Evolutionary conservation across 1,140 invertebrate species (phyloP), one percentile per base, ranked within the genome.

Genomic region (Diplogasteroides magnus): DNA sequence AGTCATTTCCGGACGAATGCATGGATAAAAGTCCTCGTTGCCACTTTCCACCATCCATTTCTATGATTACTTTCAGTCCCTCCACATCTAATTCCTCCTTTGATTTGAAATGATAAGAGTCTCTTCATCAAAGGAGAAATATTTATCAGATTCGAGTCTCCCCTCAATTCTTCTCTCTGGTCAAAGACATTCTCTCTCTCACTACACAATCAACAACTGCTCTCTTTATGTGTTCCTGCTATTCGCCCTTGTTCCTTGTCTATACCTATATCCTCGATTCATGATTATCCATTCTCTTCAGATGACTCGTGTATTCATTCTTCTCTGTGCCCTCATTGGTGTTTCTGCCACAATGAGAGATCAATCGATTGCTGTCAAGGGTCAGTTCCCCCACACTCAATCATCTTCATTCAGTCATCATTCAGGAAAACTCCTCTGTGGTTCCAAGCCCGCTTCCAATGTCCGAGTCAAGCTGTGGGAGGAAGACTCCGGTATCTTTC

Each of bases 401-500:
- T 63, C 13, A 19, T 63, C 26, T 48, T 19, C 56, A 23, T 15
- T 48, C 37, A 48, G 19, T 48, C 19, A 48, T 48, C 37, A 55
- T 31, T 19, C 32, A 68, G 58, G 78, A 6, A 68, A 69, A 26
- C 66, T 81, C 14, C 15, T 79, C 1, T 81, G 79, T 71, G 79
- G 81, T n/a, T 23, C 61, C n/a, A 77, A 76, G 31, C 79, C 79
- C 31, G 80, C 81, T 25, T 63, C 60, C 1, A 69, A 78, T 62
- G 80, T 82, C 28, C 76, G 77, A 14, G 74, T 80, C 1, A 78
- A 78, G 68, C 64, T 80, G 57, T 80, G 76, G 72, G 78, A 80
- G 31, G 79, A 80, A 64, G 78, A 82, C 64, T 55, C 63, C 48
- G 68, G 68, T 69, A 6, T 31, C 60, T 67, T 31, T 37, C 3